Evolutionary conservation across 2,113 vertebrate species (phyloP).

Genomic region (Eolophus roseicapilla): DNA sequence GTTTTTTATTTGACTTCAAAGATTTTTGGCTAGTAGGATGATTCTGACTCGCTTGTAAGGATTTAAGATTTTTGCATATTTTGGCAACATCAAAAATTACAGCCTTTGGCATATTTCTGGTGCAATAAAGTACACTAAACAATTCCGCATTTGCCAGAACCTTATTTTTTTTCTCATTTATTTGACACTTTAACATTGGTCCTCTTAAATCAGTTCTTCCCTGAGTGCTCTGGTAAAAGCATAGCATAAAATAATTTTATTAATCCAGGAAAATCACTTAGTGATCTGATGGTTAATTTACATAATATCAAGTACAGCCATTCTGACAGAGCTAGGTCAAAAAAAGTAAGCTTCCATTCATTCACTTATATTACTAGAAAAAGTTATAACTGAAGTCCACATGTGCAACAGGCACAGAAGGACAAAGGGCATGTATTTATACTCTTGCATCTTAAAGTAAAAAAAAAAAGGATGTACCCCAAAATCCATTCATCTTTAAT

Average conservation of each 20-base stretch:
- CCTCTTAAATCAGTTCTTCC: not conserved
- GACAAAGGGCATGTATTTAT: not conserved
- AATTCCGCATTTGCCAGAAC: not conserved
- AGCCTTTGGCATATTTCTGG: not conserved
- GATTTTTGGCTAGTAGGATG: not conserved
- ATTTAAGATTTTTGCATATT: not conserved
- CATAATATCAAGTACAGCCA: not conserved
- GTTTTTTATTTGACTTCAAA: not conserved
- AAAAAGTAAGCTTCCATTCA: not conserved
- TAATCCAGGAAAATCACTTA: not conserved
- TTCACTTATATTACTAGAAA: not conserved
- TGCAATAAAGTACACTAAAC: not conserved
- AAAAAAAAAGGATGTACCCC: not conserved
- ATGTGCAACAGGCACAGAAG: not conserved
- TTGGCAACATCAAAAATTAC: slow-evolving; percentile 26
- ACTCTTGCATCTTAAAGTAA: not conserved
- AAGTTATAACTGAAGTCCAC: not conserved
- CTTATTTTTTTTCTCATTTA: not conserved
- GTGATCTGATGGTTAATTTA: not conserved
- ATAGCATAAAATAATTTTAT: not conserved
- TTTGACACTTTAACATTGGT: not conserved
- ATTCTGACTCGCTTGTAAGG: not conserved
- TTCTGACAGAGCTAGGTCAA: not conserved
- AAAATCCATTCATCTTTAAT: not conserved
- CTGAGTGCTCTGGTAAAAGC: not conserved